Evolutionary conservation across 2,113 vertebrate genomes (phyloP).

Genomic region (Phocoena sinus): DNA sequence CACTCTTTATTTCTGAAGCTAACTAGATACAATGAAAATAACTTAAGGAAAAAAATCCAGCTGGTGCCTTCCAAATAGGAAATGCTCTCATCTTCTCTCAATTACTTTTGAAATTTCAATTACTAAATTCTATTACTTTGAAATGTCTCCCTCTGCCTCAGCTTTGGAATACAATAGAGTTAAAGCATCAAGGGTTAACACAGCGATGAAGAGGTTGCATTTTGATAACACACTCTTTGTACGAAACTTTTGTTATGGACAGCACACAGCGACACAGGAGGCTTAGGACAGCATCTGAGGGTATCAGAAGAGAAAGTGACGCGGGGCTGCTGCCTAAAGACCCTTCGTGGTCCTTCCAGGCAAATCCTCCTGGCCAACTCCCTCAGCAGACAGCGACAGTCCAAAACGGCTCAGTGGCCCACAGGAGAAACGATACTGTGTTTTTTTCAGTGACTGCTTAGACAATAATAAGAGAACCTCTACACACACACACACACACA

Average conservation of each 20-base stretch:
- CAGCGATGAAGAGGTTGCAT: neutral
- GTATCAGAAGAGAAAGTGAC: neutral
- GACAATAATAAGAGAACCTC: neutral
- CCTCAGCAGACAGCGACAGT: neutral
- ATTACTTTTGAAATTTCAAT: conserved; percentile 37
- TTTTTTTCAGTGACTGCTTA: neutral
- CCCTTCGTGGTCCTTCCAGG: neutral
- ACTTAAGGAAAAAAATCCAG: neutral
- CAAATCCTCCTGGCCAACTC: neutral
- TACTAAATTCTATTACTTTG: conserved; percentile 21
- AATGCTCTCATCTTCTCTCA: neutral
- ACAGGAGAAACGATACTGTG: neutral
- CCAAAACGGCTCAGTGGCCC: neutral
- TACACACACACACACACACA: neutral
- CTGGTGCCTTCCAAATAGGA: conserved; percentile 13
- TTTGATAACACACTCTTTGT: neutral
- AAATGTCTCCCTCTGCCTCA: neutral
- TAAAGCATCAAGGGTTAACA: neutral
- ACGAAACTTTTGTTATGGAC: neutral
- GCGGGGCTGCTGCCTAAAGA: neutral
- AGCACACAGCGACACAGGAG: neutral
- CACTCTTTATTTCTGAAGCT: neutral
- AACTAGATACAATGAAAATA: neutral
- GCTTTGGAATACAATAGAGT: neutral
- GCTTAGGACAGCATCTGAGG: neutral